A percentile compares a stretch with the other conserved stretches of the same genome.
phyloP scores from a whole-genome alignment of 2,888 invertebrate species.

The Lissonota sp. region DNA sequence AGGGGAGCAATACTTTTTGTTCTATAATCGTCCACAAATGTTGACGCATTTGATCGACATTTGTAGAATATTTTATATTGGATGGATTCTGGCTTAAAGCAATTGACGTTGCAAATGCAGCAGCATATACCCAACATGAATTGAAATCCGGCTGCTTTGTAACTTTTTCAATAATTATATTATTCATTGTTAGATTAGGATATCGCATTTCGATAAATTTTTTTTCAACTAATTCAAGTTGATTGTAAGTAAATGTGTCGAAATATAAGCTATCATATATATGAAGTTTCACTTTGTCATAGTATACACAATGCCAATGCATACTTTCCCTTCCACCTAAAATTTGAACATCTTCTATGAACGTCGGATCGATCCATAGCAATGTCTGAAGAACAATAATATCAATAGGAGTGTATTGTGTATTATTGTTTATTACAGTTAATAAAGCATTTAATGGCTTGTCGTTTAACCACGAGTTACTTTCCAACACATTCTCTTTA shows the following conservation, averaged over 20 bases:
- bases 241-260: too few species aligned
- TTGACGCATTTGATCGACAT: constrained; percentile 9
- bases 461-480: constrained; percentile 31
- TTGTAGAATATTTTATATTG: constrained; percentile 17
- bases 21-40: constrained; percentile 27
- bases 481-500: constrained; percentile 23
- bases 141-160: constrained; percentile 23
- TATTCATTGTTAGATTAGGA: constrained; percentile 19
- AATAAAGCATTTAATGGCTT: constrained; percentile 21
- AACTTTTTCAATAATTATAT: constrained; percentile 35
- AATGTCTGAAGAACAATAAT: constrained; percentile 25
- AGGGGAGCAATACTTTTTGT: neutral
- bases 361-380: constrained; percentile 18
- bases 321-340: constrained; percentile 18
- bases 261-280: too few species aligned
- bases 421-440: constrained; percentile 25
- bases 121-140: constrained; percentile 29
- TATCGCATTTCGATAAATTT: constrained; percentile 6
- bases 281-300: neutral
- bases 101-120: constrained; percentile 23
- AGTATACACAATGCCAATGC: constrained; percentile 37
- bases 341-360: constrained; percentile 25
- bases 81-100: constrained; percentile 24
- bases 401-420: constrained; percentile 21
- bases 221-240: too few species aligned